Evolutionary conservation across 2,797 vertebrate genomes (phyloP).

Genomic region (Peromyscus melanophrys): DNA sequence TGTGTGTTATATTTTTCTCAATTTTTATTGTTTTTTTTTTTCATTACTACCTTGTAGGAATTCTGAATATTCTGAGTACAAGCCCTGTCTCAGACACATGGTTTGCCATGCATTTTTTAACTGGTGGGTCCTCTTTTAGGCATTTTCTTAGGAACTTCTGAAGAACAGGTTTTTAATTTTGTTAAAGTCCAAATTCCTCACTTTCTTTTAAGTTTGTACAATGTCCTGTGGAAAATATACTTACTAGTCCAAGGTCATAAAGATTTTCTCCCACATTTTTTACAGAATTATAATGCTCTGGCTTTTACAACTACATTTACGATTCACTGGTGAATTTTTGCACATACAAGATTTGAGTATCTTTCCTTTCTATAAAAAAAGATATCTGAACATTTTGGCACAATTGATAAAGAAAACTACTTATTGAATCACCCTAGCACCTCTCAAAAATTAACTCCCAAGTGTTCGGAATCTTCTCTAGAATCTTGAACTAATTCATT

Average conservation of each 20-base stretch:
- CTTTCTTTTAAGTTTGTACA: background rate
- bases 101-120: background rate
- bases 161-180: slow-evolving; percentile 5
- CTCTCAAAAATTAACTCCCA: background rate
- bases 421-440: background rate
- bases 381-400: background rate
- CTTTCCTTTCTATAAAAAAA: background rate
- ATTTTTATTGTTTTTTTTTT: background rate
- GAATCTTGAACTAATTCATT: background rate
- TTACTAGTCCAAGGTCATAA: background rate
- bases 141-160: slow-evolving; percentile 11
- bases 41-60: background rate
- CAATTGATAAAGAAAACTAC: background rate
- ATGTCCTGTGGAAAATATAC: background rate
- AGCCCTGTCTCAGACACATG: background rate
- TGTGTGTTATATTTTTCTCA: background rate
- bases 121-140: background rate
- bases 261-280: slow-evolving; percentile 15
- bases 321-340: slow-evolving; percentile 1
- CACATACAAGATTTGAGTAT: background rate
- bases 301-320: background rate
- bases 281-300: slow-evolving; percentile 12
- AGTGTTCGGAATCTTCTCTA: background rate
- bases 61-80: slow-evolving; percentile 12
- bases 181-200: background rate